Evolutionary conservation across 1,140 invertebrate species (phyloP), one percentile per base, ranked within the genome.

Genomic region (Campoletis sonorensis): DNA sequence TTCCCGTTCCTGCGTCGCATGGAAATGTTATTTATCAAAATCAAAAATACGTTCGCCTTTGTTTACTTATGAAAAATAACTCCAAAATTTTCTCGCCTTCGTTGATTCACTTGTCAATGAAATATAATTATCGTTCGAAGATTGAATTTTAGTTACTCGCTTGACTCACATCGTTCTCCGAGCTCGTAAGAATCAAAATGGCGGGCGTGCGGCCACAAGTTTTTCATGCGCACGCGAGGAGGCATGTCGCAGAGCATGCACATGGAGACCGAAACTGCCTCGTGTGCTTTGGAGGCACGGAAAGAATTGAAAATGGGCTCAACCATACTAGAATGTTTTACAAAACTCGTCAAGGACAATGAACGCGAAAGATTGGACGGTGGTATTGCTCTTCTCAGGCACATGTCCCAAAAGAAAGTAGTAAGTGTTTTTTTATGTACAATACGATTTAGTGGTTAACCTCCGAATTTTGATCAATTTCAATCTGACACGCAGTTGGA

Each of bases 251-350:
- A 73, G 27, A 27, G 23, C 21, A 71, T 33, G 26, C 72, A 82
- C 77, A 84, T 79, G 45, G 37, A 21, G 51, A 85, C 49, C 81
- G 78, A 84, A 18, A 21, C 33, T 71, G 16, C 70, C 80, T 84
- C 77, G 70, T 81, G 81, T 84, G n/a, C 76, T 37, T 26, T 7
- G 1, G 70, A 79, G 72, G 40, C 23, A 58, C 30, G 78, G 18
- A 83, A 86, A 80, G 81, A 72, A 73, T 80, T 79, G 37, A 88
- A 84, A 79, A 88, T 90, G 84, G 84, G 83, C 45, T 84, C 86
- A 23, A 86, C 86, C 16, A 80, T 93, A 78, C 79, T 93, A 15
- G 92, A 93, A 84, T 89, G 88, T 82, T 93, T 93, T 83, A 85
- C 88, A 0, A 90, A 90, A 82, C 84, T 93, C 71, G 89, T 85